phyloP scores from a whole-genome alignment of 2,797 vertebrate genomes.

The Phataginus tetradactyla region DNA sequence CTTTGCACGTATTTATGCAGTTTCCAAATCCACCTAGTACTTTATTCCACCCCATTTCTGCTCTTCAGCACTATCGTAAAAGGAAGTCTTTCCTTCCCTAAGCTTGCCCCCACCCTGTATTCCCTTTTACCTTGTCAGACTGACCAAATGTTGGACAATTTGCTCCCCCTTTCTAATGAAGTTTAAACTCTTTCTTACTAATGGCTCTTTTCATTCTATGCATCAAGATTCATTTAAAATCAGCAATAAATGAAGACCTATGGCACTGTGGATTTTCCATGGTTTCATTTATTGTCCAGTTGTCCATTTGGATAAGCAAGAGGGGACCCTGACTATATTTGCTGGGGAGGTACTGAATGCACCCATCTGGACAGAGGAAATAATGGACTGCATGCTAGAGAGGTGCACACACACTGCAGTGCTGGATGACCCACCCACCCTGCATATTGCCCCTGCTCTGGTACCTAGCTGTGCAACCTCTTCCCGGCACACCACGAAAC shows the following conservation, averaged over 20 bases:
- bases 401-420: background rate
- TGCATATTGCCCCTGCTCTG: fast-evolving
- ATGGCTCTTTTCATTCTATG: slow-evolving; percentile 83
- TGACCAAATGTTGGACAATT: slow-evolving; percentile 77
- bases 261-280: slow-evolving; percentile 62
- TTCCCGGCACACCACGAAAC: background rate
- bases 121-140: slow-evolving; percentile 66
- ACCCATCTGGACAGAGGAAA: background rate
- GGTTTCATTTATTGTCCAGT: slow-evolving; percentile 82
- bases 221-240: slow-evolving; percentile 85
- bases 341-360: slow-evolving; percentile 50
- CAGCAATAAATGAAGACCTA: slow-evolving; percentile 81
- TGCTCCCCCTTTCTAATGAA: slow-evolving; percentile 72
- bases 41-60: background rate
- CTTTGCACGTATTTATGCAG: slow-evolving; percentile 89
- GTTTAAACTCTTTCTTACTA: slow-evolving; percentile 74
- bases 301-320: slow-evolving; percentile 80
- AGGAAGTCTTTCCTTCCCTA: slow-evolving; percentile 67
- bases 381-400: background rate
- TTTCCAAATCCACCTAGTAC: slow-evolving; percentile 77
- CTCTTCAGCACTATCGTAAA: slow-evolving; percentile 16
- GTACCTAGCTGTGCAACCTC: background rate
- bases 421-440: fast-evolving
- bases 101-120: slow-evolving; percentile 56
- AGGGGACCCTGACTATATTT: slow-evolving; percentile 79